Evolutionary conservation across 2,888 invertebrate species (phyloP).

Genomic region (Andrena hattorfiana): DNA sequence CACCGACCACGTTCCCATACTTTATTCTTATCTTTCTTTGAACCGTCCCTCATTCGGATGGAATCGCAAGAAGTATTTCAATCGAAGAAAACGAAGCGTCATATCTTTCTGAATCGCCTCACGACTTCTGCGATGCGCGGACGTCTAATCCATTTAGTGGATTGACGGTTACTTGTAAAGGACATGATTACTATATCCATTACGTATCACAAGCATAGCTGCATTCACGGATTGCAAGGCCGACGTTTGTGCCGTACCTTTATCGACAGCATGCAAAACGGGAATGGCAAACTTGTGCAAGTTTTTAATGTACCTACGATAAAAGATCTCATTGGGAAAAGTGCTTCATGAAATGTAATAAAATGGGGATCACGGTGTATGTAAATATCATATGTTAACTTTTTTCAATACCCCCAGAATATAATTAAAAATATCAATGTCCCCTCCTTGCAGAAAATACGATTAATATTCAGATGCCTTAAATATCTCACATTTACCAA

Average conservation of each 20-base stretch:
- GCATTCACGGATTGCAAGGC: background rate
- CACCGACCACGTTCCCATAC: constrained; percentile 48
- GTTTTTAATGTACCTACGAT: background rate
- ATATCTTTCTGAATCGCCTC: constrained; percentile 14
- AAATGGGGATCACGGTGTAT: background rate
- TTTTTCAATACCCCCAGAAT: too few relatives aligned
- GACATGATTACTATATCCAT: background rate
- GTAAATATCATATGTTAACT: too few relatives aligned
- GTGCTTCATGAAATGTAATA: background rate
- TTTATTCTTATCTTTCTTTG: constrained; percentile 40
- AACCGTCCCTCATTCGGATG: constrained; percentile 28
- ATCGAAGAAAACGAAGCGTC: constrained; percentile 21
- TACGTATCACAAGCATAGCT: background rate
- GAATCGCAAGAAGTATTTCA: constrained; percentile 21
- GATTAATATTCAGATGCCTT: too few relatives aligned
- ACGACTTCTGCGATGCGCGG: background rate
- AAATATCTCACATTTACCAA: too few relatives aligned
- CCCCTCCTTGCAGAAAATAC: too few relatives aligned
- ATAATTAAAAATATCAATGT: too few relatives aligned
- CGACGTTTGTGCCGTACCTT: background rate
- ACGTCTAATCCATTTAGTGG: background rate
- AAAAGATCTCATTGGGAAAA: background rate
- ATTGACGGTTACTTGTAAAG: background rate
- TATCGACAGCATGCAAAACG: background rate
- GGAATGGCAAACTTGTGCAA: background rate